These are phyloP conservation scores for Lycodopsis pacificus DNA, from an alignment of 2,797 vertebrate species.

Conservation along the genomic window DNA sequence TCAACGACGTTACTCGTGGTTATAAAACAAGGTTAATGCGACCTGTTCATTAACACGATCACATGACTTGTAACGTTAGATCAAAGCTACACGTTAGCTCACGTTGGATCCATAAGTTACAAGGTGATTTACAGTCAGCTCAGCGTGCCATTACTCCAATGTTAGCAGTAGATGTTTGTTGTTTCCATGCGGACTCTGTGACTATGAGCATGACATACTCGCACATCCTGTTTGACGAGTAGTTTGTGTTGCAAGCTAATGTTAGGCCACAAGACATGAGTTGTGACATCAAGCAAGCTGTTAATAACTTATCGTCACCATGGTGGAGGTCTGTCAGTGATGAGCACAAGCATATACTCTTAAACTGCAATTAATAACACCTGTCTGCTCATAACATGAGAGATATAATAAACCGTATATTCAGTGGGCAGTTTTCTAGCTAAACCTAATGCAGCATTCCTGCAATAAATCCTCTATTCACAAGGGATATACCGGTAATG, in stretches of 20 bases:
- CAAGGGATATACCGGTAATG: neutral
- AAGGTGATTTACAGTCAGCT: constrained; percentile 21
- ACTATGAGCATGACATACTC: constrained; percentile 20
- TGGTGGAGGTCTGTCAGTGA: neutral
- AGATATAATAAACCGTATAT: neutral
- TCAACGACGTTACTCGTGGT: neutral
- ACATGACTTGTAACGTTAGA: constrained; percentile 39
- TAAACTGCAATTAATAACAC: neutral
- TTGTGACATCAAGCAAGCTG: constrained; percentile 4
- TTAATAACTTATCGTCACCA: constrained; percentile 1
- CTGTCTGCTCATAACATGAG: neutral
- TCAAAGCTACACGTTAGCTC: constrained; percentile 42
- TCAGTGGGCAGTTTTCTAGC: neutral
- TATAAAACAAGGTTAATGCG: constrained; percentile 3
- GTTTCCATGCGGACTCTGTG: constrained; percentile 7
- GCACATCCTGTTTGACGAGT: constrained; percentile 61
- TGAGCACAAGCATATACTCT: neutral
- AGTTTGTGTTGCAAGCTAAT: neutral
- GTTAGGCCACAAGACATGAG: constrained; percentile 4
- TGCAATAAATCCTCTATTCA: neutral
- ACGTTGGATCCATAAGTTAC: constrained; percentile 35
- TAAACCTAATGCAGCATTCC: neutral
- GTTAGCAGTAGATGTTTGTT: neutral
- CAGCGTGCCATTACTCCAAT: neutral
- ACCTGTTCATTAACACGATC: constrained; percentile 30